These are phyloP conservation scores for Spheniscus mendiculus DNA, from an alignment of 2,113 vertebrate species.

Conservation along the genomic window DNA sequence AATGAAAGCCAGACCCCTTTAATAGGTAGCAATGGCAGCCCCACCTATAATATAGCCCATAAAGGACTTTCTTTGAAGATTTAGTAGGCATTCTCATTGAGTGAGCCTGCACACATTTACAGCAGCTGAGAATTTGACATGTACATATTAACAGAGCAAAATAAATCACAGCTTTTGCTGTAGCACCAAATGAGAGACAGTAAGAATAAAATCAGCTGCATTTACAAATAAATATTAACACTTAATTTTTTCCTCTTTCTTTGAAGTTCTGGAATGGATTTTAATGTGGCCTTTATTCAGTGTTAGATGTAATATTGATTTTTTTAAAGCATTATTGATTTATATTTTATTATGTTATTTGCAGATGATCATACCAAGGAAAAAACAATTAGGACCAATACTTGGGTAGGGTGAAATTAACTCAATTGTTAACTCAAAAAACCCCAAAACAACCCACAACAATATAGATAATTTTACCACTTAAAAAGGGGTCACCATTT, in stretches of 20 bases:
- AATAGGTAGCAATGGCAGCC: conserved; percentile 23
- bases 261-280: not conserved
- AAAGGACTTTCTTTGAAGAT: conserved; percentile 49
- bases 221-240: not conserved
- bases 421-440: not conserved
- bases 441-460: not conserved
- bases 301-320: not conserved
- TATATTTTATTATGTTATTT: not conserved
- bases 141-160: not conserved
- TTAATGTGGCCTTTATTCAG: not conserved
- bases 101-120: conserved; percentile 13
- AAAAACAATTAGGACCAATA: not conserved
- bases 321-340: not conserved
- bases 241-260: not conserved
- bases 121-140: conserved; percentile 36
- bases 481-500: not conserved
- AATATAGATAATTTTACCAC: not conserved
- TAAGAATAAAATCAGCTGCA: not conserved
- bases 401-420: not conserved
- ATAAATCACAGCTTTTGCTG: not conserved
- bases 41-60: not conserved
- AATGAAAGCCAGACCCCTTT: conserved; percentile 46
- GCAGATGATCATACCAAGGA: not conserved
- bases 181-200: not conserved
- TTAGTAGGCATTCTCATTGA: not conserved